Conservation (phyloP, 2,888 invertebrate genomes). For the Alviniconcha strummeri region DNA sequence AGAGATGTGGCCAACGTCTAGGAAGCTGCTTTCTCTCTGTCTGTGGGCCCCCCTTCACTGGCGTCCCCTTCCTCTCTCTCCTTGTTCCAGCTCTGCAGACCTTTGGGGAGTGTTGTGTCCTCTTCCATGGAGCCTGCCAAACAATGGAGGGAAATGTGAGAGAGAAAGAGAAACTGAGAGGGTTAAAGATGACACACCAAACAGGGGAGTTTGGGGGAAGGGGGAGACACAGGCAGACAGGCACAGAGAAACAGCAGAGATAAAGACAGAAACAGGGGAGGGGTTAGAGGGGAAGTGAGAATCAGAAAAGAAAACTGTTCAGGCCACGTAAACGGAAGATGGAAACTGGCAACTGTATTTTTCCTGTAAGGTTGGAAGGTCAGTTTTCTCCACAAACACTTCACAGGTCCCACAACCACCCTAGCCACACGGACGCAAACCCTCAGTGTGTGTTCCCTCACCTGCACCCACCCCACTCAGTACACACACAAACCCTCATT, state of each 20-base stretch:
- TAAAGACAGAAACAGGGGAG: background rate
- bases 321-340: background rate
- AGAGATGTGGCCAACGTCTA: background rate
- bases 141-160: background rate
- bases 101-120: constrained; percentile 94
- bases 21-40: background rate
- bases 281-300: background rate
- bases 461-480: background rate
- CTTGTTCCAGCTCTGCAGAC: constrained; percentile 94
- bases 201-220: too few relatives aligned
- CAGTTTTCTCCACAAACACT: too few relatives aligned
- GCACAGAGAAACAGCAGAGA: background rate
- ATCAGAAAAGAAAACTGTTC: background rate
- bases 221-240: too few relatives aligned
- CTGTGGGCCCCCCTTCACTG: constrained; percentile 24
- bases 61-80: constrained; percentile 43
- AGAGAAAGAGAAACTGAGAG: background rate
- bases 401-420: too few relatives aligned
- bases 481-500: background rate
- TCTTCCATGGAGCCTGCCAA: constrained; percentile 94
- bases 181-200: background rate
- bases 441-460: background rate
- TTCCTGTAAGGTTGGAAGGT: too few relatives aligned
- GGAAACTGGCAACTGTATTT: background rate
- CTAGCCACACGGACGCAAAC: background rate